Conservation (phyloP, 2,797 vertebrate genomes). For the Agapornis canus region DNA sequence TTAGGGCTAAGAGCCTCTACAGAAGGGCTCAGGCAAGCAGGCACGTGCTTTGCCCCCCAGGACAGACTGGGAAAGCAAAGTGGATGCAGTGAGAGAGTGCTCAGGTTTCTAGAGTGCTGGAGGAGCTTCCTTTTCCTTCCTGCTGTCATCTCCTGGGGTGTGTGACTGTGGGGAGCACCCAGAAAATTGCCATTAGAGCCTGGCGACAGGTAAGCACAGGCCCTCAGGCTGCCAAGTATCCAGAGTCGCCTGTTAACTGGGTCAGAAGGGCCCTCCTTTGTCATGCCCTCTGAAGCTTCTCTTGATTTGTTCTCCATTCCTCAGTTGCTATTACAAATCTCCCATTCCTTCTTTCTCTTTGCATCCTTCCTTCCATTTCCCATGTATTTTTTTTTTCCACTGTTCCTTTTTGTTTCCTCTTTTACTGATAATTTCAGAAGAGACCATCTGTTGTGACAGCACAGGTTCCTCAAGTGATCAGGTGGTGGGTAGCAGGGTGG, state of each 20-base stretch:
- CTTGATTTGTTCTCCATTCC: conserved; percentile 33
- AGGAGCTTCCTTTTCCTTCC: conserved; percentile 65
- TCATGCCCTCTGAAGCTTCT: conserved; percentile 39
- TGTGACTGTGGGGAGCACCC: conserved; percentile 65
- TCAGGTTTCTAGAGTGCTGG: conserved; percentile 73
- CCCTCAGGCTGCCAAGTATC: conserved; percentile 65
- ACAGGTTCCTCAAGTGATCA: background rate
- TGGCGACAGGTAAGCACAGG: conserved; percentile 55
- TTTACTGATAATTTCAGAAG: background rate
- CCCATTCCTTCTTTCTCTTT: conserved; percentile 1
- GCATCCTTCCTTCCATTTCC: conserved; percentile 7
- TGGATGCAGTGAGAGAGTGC: conserved; percentile 7
- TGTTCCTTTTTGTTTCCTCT: conserved; percentile 39
- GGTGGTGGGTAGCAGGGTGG: background rate
- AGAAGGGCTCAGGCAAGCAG: background rate
- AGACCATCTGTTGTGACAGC: background rate
- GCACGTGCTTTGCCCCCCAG: background rate
- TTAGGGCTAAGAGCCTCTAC: background rate
- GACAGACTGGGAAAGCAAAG: conserved; percentile 39
- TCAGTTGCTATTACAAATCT: background rate
- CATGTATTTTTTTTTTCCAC: conserved; percentile 1
- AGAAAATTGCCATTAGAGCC: conserved; percentile 73
- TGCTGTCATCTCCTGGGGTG: conserved; percentile 51
- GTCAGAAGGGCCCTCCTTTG: conserved; percentile 52
- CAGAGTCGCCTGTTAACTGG: conserved; percentile 36